Conservation (phyloP, 2,888 invertebrate genomes). For the Torymus aiolomorphi region DNA sequence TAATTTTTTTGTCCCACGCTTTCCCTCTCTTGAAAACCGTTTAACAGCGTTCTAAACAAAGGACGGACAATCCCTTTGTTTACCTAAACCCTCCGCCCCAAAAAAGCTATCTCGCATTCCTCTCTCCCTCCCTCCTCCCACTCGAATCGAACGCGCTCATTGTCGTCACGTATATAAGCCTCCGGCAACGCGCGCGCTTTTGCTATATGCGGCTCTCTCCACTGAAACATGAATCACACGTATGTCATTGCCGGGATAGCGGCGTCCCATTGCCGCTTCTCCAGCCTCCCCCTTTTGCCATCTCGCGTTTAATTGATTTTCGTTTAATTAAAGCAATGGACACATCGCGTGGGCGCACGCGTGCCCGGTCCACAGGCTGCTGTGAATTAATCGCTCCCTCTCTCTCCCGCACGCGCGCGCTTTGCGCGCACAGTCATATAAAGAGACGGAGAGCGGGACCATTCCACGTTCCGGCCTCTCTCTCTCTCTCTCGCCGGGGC, state of each 20-base stretch:
- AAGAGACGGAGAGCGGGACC: neutral
- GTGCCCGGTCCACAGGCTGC: constrained; percentile 8
- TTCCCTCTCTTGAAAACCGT: too few relatives aligned
- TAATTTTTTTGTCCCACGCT: too few relatives aligned
- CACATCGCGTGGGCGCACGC: constrained; percentile 20
- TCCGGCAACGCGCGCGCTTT: neutral
- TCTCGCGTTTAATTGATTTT: constrained; percentile 57
- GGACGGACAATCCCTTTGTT: neutral
- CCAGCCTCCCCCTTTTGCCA: constrained; percentile 16
- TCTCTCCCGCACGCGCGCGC: constrained; percentile 3
- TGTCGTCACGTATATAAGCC: constrained; percentile 22
- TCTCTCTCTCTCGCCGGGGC: constrained; percentile 2
- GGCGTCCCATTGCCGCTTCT: constrained; percentile 43
- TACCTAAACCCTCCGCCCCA: neutral
- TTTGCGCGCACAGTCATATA: too few relatives aligned
- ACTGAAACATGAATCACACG: constrained; percentile 52
- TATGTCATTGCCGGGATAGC: constrained; percentile 43
- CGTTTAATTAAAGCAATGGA: constrained; percentile 59
- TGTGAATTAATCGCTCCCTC: constrained; percentile 44
- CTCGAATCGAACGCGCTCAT: too few relatives aligned
- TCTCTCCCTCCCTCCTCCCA: neutral
- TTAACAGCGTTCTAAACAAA: too few relatives aligned
- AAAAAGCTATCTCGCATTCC: neutral
- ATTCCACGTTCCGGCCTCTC: neutral
- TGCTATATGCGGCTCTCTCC: too few relatives aligned